phyloP scores from a whole-genome alignment of 2,113 vertebrate genomes.

The Saguinus imperator region DNA sequence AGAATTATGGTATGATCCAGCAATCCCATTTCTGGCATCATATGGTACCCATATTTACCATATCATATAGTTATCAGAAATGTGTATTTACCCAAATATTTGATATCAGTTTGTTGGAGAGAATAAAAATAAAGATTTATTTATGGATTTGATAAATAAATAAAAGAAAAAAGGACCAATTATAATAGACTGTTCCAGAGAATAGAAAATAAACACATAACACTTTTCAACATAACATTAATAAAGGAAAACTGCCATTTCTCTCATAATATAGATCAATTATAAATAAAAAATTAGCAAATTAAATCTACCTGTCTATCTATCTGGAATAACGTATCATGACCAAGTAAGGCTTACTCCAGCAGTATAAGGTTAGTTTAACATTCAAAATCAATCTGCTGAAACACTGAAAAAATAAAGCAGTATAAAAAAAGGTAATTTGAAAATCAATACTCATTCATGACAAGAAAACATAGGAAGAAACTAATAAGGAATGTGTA shows the following conservation, averaged over 20 bases:
- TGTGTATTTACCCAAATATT: neutral
- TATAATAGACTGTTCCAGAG: neutral
- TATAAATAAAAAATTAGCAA: neutral
- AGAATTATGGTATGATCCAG: neutral
- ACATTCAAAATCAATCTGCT: neutral
- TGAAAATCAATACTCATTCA: neutral
- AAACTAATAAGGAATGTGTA: neutral
- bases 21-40: neutral
- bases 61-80: no score
- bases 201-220: neutral
- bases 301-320: neutral
- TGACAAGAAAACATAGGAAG: neutral
- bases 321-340: neutral
- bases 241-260: neutral
- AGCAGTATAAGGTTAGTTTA: neutral
- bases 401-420: neutral
- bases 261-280: neutral
- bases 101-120: neutral
- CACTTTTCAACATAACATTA: neutral
- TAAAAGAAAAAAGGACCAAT: neutral
- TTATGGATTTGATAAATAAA: neutral
- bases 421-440: neutral
- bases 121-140: neutral
- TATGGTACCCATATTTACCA: no score
- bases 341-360: neutral